Evolutionary conservation across 2,113 vertebrate species (phyloP).

Genomic region (Embiotoca jacksoni): DNA sequence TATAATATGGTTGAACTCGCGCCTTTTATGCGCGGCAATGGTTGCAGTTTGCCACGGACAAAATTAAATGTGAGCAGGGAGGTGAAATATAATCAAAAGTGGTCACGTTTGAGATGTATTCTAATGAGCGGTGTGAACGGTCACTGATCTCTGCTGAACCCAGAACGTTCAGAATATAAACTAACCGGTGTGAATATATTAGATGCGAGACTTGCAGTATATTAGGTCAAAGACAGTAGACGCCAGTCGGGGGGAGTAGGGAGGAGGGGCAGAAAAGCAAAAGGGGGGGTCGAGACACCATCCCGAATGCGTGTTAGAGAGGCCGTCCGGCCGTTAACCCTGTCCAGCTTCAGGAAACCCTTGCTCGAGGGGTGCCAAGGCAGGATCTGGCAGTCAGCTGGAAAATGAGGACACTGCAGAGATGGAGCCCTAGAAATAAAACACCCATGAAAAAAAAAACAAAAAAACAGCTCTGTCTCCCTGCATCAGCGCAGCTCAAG

Average conservation of each 20-base stretch:
- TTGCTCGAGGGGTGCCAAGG: constrained; percentile 25
- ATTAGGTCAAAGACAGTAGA: not conserved
- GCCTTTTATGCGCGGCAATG: not conserved
- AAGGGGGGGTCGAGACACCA: not conserved
- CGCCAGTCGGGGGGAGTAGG: not conserved
- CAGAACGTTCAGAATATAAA: no score
- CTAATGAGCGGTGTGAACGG: not conserved
- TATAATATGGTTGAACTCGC: not conserved
- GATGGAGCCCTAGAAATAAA: constrained; percentile 73
- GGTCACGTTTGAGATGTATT: not conserved
- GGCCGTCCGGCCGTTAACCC: constrained; percentile 46
- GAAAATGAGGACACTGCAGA: constrained; percentile 79
- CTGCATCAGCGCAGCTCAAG: constrained; percentile 69
- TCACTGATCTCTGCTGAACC: not conserved
- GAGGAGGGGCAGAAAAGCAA: not conserved
- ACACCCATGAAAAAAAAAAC: constrained; percentile 44
- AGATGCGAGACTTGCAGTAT: not conserved
- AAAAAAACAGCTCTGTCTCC: constrained; percentile 37
- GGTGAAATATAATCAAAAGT: constrained; percentile 1
- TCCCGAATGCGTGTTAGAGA: constrained; percentile 5
- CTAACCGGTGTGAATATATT: no score
- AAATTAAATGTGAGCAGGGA: constrained; percentile 3
- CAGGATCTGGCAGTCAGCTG: constrained; percentile 63
- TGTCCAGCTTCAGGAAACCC: constrained; percentile 51
- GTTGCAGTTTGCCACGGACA: constrained; percentile 2